Evolutionary conservation across 2,888 invertebrate genomes (phyloP), one percentile per base, ranked within the genome.

Genomic region (Toxonevra muliebris): DNA sequence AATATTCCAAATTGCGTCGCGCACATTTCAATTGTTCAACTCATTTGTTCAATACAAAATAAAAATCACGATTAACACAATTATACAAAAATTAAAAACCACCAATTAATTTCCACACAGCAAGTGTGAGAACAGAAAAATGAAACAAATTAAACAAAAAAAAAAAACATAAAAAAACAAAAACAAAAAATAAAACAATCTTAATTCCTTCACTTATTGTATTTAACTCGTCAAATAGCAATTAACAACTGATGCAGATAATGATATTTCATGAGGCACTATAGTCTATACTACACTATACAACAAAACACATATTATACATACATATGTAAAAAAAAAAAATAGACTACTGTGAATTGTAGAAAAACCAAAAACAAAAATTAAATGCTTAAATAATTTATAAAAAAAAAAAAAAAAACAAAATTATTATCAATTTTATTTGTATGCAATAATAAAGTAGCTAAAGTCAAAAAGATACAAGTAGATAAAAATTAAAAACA

Each of bases 191-290:
- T 11, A 13, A 40, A 61, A 17, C 17, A 45, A 40, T 30, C 30
- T 48, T 52, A 42, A n/a, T 30, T 30, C 30, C 30, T 75, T 80
- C 80, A 80, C 80, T 77, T 79, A 77, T 80, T 77, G 82, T 73
- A 73, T 75, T 79, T 77, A 80, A 76, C 82, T 75, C 83, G 83
- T 82, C 83, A 83, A 83, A 82, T 82, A 79, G 76, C 82, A 79
- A 80, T 83, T 82, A 82, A 83, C 83, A 82, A 82, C 82, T 82
- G 82, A 79, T 82, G 76, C 76, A 81, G 80, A 82, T 82, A 82
- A 80, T 80, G 78, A 76, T 72, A 80, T 70, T 70, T 69, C 70
- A 67, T 66, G 61, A 58, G 61, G 57, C 61, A 48, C 41, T 19
- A 60, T 52, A 48, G 43, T 30, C 60, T 45, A 45, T 53, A 53